Conservation (phyloP, 2,888 invertebrate species). For the Synergus itoensis region DNA sequence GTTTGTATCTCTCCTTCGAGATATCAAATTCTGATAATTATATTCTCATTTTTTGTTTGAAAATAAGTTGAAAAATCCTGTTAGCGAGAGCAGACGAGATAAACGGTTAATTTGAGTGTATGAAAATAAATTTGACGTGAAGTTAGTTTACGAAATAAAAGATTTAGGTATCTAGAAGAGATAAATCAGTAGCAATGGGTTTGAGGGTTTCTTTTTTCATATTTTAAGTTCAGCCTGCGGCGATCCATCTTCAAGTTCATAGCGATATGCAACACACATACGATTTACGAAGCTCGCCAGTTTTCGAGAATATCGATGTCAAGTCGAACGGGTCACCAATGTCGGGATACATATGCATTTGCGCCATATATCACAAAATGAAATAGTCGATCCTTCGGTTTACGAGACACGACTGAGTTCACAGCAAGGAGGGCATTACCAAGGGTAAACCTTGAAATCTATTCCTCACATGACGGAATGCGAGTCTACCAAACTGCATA, state of each 20-base stretch:
- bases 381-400: slow-evolving; percentile 42
- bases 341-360: slow-evolving; percentile 41
- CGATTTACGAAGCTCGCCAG: slow-evolving; percentile 30
- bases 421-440: slow-evolving; percentile 43
- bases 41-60: neutral
- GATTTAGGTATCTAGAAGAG: slow-evolving; percentile 20
- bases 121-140: slow-evolving; percentile 31
- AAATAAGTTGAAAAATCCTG: neutral
- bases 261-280: slow-evolving; percentile 22
- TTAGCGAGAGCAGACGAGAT: neutral
- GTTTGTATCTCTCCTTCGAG: neutral
- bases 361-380: slow-evolving; percentile 45
- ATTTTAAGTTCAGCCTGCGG: slow-evolving; percentile 22
- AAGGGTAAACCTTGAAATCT: slow-evolving; percentile 43
- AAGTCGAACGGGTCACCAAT: slow-evolving; percentile 41
- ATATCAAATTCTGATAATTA: neutral
- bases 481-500: slow-evolving; percentile 58
- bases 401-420: slow-evolving; percentile 41
- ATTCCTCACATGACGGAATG: slow-evolving; percentile 50
- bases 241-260: slow-evolving; percentile 41
- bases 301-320: slow-evolving; percentile 39
- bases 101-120: slow-evolving; percentile 24
- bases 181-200: slow-evolving; percentile 22
- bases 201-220: slow-evolving; percentile 22
- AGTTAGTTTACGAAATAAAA: slow-evolving; percentile 23